Conservation (phyloP, 2,113 vertebrate genomes). For the Peucedramus taeniatus region DNA sequence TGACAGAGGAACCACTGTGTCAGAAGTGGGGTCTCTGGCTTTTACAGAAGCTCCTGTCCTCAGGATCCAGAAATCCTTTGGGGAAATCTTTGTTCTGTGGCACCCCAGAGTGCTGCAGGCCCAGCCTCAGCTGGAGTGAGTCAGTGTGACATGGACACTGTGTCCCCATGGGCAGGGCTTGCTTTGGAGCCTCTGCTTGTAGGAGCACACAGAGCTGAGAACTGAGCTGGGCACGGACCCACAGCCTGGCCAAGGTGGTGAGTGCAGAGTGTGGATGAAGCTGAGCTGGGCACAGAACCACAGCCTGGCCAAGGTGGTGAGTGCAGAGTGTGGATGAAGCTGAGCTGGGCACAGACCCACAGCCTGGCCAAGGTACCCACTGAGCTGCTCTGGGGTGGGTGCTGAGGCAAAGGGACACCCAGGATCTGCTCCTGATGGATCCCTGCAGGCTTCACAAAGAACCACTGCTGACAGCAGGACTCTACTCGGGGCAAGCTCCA, state of each 20-base stretch:
- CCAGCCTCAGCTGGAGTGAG: fast-evolving
- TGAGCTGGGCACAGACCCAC: not conserved
- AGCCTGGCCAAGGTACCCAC: not conserved
- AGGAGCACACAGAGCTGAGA: not conserved
- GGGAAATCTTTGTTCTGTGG: not conserved
- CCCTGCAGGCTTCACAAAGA: not conserved
- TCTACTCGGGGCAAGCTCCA: fast-evolving
- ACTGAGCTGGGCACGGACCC: not conserved
- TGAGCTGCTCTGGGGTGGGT: not conserved
- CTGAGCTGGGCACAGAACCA: not conserved
- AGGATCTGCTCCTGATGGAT: not conserved
- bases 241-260: not conserved
- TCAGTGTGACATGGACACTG: fast-evolving
- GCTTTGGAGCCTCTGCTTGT: not conserved
- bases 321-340: too few species aligned
- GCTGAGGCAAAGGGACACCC: not conserved
- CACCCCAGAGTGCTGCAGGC: not conserved
- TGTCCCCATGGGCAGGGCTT: not conserved
- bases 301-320: not conserved
- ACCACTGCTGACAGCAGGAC: not conserved
- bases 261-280: too few species aligned
- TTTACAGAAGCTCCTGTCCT: not conserved
- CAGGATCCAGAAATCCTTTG: not conserved
- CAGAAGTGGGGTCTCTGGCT: not conserved
- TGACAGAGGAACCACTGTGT: fast-evolving